These are phyloP conservation scores for Tragelaphus scriptus DNA, from an alignment of 2,113 vertebrate species.

Conservation along the genomic window DNA sequence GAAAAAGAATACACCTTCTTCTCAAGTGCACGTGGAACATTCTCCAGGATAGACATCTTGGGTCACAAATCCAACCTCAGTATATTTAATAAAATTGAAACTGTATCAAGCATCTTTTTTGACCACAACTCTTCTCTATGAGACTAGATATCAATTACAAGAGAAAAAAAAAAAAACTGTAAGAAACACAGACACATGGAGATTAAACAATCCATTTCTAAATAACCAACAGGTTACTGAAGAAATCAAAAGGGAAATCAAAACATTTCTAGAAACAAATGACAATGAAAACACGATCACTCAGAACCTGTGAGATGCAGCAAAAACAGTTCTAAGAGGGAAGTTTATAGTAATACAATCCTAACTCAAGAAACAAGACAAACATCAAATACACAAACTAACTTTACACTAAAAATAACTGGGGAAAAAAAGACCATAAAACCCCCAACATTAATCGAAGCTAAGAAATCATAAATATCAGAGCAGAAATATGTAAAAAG, in stretches of 20 bases:
- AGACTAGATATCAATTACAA: not conserved
- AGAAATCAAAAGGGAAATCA: not conserved
- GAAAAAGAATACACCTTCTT: not conserved
- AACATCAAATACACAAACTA: not conserved
- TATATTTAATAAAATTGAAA: not conserved
- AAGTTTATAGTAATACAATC: not conserved
- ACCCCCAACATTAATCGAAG: not conserved
- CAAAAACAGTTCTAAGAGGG: not conserved
- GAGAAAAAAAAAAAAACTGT: not conserved
- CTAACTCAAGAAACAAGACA: not conserved
- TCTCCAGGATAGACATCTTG: not conserved
- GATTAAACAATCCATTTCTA: not conserved
- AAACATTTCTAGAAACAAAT: not conserved
- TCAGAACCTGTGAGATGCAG: not conserved
- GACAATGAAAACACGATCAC: not conserved
- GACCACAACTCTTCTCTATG: not conserved
- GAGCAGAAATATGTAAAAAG: not conserved
- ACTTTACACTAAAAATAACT: not conserved
- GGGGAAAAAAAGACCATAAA: not conserved
- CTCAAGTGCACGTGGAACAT: not conserved
- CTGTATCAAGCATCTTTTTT: not conserved
- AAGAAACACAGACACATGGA: not conserved
- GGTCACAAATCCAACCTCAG: not conserved
- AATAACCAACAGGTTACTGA: not conserved
- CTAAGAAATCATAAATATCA: not conserved